Evolutionary conservation across 2,888 invertebrate species (phyloP), one percentile per base, ranked within the genome.

Genomic region (Pheosia tremula): DNA sequence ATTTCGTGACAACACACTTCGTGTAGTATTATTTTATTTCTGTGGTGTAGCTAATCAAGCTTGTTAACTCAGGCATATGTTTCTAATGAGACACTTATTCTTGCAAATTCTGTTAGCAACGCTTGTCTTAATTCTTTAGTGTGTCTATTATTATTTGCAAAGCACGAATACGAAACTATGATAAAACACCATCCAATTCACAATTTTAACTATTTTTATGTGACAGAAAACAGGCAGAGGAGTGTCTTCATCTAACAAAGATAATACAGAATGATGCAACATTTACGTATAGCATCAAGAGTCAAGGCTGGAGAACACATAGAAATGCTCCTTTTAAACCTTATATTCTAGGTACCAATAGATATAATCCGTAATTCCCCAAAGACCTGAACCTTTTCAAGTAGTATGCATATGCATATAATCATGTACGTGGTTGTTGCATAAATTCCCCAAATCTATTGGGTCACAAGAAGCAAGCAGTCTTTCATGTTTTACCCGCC

Each of bases 221-320:
- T 47, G 50, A 57, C 58, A 56, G 58, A 63, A 60, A 45, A 64
- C 49, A 58, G 57, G 50, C 61, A 59, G 47, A 56, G 4, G 47
- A n/a, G 47, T 47, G 47, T 4, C 47, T n/a, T n/a, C 47, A 47
- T 47, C 45, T 45, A 9, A 45, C 10, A 45, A 45, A 45, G 1
- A 41, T 41, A 41, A 41, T 5, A 7, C 5, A 41, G 6, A 41
- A 41, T 41, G 41, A 41, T 41, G 41, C 41, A 41, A 41, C 8
- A 41, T 7, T 41, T 45, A 45, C 8, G 9, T 45, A 9, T 10
- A 45, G 9, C 10, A 0, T 45, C 9, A 45, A 45, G 43, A 45
- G 9, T 45, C 7, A 7, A 9, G 43, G 9, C 9, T n/a, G n/a
- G 6, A n/a, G 47, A n/a, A 9, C n/a, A n/a, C 9, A 45, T 3